These are phyloP conservation scores for Gasteruption jaculator DNA, from an alignment of 2,888 invertebrate species.

Conservation along the genomic window DNA sequence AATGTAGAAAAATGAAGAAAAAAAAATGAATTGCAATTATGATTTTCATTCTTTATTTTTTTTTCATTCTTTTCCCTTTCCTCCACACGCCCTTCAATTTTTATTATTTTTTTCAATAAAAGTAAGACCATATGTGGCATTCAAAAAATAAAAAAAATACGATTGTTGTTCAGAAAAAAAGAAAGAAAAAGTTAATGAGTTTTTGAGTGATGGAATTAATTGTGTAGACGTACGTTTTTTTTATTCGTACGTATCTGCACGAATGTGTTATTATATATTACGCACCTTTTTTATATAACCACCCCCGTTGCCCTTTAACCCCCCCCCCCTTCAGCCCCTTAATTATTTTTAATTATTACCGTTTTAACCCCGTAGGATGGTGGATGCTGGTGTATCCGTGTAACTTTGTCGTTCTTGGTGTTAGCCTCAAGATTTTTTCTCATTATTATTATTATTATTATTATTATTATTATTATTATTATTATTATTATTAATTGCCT, in stretches of 20 bases:
- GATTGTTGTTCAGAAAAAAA: too few relatives aligned
- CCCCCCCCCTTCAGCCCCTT: conserved; percentile 30
- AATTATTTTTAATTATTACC: too few relatives aligned
- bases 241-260: conserved; percentile 1
- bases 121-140: too few relatives aligned
- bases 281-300: conserved; percentile 10
- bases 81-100: too few relatives aligned
- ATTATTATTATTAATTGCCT: conserved; percentile 15
- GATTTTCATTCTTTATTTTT: too few relatives aligned
- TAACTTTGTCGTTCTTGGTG: conserved; percentile 52
- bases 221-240: conserved; percentile 4
- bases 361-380: conserved; percentile 48
- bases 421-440: conserved; percentile 45
- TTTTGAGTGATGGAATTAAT: conserved; percentile 1
- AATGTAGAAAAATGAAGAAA: too few relatives aligned
- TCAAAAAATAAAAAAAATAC: too few relatives aligned
- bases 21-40: too few relatives aligned
- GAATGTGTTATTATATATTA: conserved; percentile 3
- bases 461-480: conserved; percentile 3
- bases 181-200: too few relatives aligned
- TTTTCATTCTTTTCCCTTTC: too few relatives aligned
- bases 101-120: too few relatives aligned
- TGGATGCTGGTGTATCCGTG: conserved; percentile 51
- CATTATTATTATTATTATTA: conserved; percentile 16
- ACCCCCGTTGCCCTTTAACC: too few relatives aligned